Percentiles rank a stretch among this genome's conserved stretches.
phyloP scores from a whole-genome alignment of 2,888 invertebrate genomes.

The Cetonia aurata region DNA sequence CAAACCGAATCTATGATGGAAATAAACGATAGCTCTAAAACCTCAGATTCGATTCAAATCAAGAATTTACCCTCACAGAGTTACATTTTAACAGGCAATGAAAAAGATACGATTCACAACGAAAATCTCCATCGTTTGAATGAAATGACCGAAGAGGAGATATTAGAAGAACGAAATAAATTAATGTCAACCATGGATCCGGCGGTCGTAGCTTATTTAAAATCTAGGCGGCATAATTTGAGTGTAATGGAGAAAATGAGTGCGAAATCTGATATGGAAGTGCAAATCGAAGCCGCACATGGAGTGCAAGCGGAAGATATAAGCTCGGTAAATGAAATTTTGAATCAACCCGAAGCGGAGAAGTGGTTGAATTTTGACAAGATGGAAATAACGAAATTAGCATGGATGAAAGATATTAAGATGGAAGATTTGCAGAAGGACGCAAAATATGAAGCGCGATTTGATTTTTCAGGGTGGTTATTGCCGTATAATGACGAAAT shows the following conservation, averaged over 20 bases:
- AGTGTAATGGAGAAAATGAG: not conserved
- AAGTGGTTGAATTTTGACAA: conserved; percentile 89
- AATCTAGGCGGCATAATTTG: conserved; percentile 64
- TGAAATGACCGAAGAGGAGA: conserved; percentile 80
- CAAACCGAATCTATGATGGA: conserved; percentile 43
- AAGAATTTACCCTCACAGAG: conserved; percentile 62
- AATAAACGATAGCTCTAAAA: conserved; percentile 49
- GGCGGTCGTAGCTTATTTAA: conserved; percentile 76
- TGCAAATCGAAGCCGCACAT: conserved; percentile 61
- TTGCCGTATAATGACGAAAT: conserved; percentile 79
- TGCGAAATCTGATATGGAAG: conserved; percentile 57
- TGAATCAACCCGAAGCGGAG: conserved; percentile 73
- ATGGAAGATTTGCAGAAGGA: conserved; percentile 70
- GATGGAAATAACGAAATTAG: conserved; percentile 88
- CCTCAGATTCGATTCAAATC: conserved; percentile 46
- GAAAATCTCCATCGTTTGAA: conserved; percentile 79
- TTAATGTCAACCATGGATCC: conserved; percentile 76
- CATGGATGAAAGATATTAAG: conserved; percentile 86
- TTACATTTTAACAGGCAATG: conserved; percentile 67
- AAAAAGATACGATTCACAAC: conserved; percentile 75
- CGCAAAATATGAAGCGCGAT: conserved; percentile 82
- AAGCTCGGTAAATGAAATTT: conserved; percentile 69
- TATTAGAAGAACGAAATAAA: conserved; percentile 79
- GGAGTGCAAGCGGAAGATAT: conserved; percentile 62
- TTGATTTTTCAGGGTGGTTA: conserved; percentile 85